These are phyloP conservation scores for Eumacrocentrus americanus DNA, from an alignment of 2,888 invertebrate genomes.

Conservation along the genomic window DNA sequence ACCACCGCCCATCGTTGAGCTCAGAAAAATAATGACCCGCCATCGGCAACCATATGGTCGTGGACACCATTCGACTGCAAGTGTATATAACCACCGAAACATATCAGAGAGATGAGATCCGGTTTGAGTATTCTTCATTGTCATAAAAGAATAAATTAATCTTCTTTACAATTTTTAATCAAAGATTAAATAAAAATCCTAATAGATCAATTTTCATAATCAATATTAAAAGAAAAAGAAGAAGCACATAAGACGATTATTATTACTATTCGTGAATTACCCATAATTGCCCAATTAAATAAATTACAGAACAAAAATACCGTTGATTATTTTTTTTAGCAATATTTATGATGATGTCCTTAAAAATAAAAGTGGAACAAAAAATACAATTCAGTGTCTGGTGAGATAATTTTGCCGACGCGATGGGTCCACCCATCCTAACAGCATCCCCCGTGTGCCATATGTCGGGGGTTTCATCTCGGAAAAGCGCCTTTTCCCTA, in stretches of 20 bases:
- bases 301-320: neutral
- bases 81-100: constrained; percentile 11
- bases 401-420: constrained; percentile 26
- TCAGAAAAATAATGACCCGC: constrained; percentile 54
- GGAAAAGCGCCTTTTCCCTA: constrained; percentile 24
- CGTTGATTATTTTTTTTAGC: no score
- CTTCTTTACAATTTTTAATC: constrained; percentile 9
- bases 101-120: neutral
- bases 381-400: neutral
- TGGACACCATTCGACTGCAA: constrained; percentile 27
- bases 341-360: neutral
- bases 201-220: no score
- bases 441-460: constrained; percentile 48
- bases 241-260: neutral
- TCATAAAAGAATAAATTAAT: constrained; percentile 15
- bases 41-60: constrained; percentile 60
- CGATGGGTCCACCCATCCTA: constrained; percentile 9
- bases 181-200: no score
- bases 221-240: no score
- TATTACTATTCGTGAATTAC: neutral
- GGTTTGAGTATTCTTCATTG: constrained; percentile 12
- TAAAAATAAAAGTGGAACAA: neutral
- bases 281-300: constrained; percentile 7
- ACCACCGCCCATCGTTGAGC: constrained; percentile 21
- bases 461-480: constrained; percentile 45